Percentiles rank a stretch among this genome's conserved stretches.
Evolutionary conservation across 2,888 invertebrate genomes (phyloP).

Genomic region (Allolobophora icterica): DNA sequence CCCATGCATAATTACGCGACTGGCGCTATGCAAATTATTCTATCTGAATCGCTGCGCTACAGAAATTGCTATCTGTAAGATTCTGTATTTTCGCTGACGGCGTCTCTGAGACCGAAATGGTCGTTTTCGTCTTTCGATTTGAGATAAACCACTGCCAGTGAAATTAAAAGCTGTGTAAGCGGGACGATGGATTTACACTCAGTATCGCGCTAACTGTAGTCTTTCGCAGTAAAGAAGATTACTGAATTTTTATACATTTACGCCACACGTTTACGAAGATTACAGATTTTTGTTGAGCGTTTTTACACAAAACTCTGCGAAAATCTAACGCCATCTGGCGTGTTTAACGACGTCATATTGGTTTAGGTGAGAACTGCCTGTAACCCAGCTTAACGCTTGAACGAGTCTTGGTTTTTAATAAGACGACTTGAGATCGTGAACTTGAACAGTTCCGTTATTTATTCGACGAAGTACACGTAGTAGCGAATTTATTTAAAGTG

Average conservation of each 20-base stretch:
- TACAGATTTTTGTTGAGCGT: background rate
- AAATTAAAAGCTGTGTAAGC: background rate
- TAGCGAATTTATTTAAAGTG: background rate
- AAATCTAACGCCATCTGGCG: background rate
- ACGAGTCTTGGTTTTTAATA: background rate
- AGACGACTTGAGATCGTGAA: background rate
- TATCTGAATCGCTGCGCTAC: background rate
- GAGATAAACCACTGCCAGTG: background rate
- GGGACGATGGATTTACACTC: background rate
- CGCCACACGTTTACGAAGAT: background rate
- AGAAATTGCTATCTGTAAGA: background rate
- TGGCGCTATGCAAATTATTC: too few relatives aligned
- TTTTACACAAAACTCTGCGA: background rate
- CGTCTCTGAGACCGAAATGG: background rate
- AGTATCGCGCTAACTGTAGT: background rate
- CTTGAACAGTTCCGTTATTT: background rate
- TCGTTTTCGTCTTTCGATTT: background rate
- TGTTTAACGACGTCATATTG: background rate
- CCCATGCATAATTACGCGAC: too few relatives aligned
- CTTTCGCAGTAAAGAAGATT: background rate
- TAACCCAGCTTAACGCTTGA: background rate
- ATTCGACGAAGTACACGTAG: background rate
- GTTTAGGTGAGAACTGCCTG: background rate
- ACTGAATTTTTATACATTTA: too few relatives aligned
- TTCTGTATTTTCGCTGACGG: background rate